phyloP scores from a whole-genome alignment of 2,888 invertebrate genomes.

The Drosophila helvetica region DNA sequence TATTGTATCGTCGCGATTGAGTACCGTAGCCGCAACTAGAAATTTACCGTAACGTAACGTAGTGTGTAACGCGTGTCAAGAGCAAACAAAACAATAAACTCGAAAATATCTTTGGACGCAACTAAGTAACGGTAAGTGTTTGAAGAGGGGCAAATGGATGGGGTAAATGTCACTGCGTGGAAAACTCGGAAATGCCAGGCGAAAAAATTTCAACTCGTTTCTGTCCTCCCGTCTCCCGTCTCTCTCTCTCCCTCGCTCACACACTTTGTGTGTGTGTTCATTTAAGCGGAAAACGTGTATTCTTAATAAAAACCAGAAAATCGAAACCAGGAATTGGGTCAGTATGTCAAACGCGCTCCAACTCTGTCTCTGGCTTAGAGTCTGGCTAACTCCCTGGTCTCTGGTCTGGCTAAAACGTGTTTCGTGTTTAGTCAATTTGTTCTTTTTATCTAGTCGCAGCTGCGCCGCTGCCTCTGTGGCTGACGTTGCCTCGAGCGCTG shows the following conservation, averaged over 20 bases:
- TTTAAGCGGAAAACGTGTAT: slow-evolving; percentile 69
- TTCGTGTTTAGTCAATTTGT: slow-evolving; percentile 55
- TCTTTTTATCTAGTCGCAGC: slow-evolving; percentile 51
- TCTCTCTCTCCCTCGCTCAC: neutral
- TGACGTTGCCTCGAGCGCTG: slow-evolving; percentile 24
- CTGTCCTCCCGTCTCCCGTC: slow-evolving; percentile 16
- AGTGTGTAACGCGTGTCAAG: slow-evolving; percentile 5
- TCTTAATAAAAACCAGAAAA: slow-evolving; percentile 80
- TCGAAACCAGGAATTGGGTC: slow-evolving; percentile 81
- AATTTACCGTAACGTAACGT: neutral
- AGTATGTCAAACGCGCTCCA: slow-evolving; percentile 75
- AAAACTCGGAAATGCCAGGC: slow-evolving; percentile 47
- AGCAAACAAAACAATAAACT: slow-evolving; percentile 20
- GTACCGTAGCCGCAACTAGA: neutral
- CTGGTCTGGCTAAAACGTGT: slow-evolving; percentile 59
- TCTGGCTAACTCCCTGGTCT: slow-evolving; percentile 34
- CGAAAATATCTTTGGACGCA: neutral
- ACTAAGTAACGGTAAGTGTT: slow-evolving; percentile 40
- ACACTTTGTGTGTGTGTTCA: slow-evolving; percentile 45
- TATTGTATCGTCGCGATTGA: neutral
- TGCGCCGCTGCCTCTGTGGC: slow-evolving; percentile 19
- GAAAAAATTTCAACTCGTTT: slow-evolving; percentile 66
- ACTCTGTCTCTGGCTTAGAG: slow-evolving; percentile 38
- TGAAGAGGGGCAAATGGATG: neutral
- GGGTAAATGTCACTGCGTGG: slow-evolving; percentile 27